These are phyloP conservation scores for Pogonophryne albipinna DNA, from an alignment of 2,797 vertebrate species.

Conservation along the genomic window DNA sequence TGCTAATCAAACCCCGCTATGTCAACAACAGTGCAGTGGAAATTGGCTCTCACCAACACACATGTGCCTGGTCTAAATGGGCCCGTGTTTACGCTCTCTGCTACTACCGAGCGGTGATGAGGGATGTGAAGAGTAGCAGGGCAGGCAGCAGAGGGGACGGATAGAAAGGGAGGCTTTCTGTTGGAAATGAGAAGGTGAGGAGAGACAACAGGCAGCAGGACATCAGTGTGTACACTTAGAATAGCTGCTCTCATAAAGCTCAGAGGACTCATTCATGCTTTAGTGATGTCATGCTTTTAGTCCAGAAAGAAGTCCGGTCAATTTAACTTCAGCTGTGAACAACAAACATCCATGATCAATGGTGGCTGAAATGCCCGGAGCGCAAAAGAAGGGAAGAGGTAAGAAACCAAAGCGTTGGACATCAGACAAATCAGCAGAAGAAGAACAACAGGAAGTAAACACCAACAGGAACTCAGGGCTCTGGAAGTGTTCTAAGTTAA, in stretches of 20 bases:
- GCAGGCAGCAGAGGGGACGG: conserved; percentile 31
- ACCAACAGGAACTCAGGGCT: too few relatives aligned
- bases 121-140: conserved; percentile 42
- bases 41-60: conserved; percentile 60
- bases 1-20: conserved; percentile 68
- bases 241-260: neutral
- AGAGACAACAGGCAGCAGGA: conserved; percentile 45
- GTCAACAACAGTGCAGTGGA: conserved; percentile 64
- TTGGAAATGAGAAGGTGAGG: conserved; percentile 62
- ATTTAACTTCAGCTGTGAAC: too few relatives aligned
- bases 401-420: too few relatives aligned
- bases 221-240: conserved; percentile 19
- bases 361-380: too few relatives aligned
- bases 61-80: conserved; percentile 52
- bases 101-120: conserved; percentile 34
- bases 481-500: too few relatives aligned
- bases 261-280: conserved; percentile 20
- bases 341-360: too few relatives aligned
- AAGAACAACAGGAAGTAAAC: too few relatives aligned
- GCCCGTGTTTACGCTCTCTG: conserved; percentile 58
- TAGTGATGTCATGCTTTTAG: conserved; percentile 15
- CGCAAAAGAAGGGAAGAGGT: too few relatives aligned
- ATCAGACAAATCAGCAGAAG: too few relatives aligned
- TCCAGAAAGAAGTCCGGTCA: too few relatives aligned
- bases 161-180: conserved; percentile 6